Conservation (phyloP, 2,888 invertebrate genomes). For the Chesias legatella region DNA sequence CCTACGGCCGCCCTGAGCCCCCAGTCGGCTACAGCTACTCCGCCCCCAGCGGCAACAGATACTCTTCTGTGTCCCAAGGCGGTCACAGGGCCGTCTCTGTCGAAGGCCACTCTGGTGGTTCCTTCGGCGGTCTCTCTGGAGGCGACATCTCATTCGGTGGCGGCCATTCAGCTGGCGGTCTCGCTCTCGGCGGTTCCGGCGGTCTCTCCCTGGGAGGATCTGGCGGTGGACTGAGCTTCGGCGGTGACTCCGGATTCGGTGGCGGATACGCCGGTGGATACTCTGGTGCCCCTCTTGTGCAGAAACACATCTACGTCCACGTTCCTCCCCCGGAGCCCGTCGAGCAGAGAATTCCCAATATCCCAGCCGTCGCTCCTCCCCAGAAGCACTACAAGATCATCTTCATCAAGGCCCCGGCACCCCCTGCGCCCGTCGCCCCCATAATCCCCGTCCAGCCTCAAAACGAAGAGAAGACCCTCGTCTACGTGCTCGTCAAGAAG, state of each 20-base stretch:
- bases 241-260: conserved; percentile 59
- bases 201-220: conserved; percentile 43
- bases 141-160: conserved; percentile 46
- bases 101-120: conserved; percentile 37
- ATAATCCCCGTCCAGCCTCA: conserved; percentile 89
- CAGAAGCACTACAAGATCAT: conserved; percentile 96
- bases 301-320: conserved; percentile 94
- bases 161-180: conserved; percentile 38
- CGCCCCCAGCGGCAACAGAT: conserved; percentile 48
- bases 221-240: conserved; percentile 47
- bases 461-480: conserved; percentile 93
- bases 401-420: conserved; percentile 94
- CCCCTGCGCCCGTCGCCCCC: conserved; percentile 90
- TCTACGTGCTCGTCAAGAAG: conserved; percentile 93
- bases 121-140: conserved; percentile 37
- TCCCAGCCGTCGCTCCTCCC: conserved; percentile 84
- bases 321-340: conserved; percentile 94
- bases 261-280: conserved; percentile 70
- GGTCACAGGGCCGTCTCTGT: conserved; percentile 35
- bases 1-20: conserved; percentile 73
- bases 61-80: conserved; percentile 44
- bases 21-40: conserved; percentile 75
- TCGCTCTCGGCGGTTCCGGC: conserved; percentile 49
- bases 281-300: conserved; percentile 83
- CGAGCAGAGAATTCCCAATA: conserved; percentile 83